These are phyloP conservation scores for Catagonus wagneri DNA, from an alignment of 2,113 vertebrate species.

Conservation along the genomic window DNA sequence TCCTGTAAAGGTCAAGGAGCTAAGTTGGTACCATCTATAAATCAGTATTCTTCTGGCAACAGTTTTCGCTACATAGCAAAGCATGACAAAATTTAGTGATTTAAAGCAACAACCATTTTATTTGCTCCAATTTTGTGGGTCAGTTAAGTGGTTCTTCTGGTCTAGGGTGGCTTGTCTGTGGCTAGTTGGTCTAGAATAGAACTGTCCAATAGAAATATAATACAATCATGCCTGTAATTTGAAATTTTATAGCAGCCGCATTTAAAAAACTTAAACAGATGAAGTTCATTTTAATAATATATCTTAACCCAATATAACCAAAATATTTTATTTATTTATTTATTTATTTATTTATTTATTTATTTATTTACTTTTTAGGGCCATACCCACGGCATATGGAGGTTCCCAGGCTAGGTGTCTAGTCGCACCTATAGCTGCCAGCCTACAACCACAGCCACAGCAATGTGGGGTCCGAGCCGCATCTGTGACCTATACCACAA, in stretches of 20 bases:
- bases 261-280: neutral
- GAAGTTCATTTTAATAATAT: conserved; percentile 33
- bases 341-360: too few species aligned
- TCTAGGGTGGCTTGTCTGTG: conserved; percentile 22
- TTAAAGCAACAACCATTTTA: conserved; percentile 18
- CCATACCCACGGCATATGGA: too few species aligned
- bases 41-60: neutral
- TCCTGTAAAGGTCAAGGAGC: conserved; percentile 1
- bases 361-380: too few species aligned
- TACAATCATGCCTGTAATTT: neutral
- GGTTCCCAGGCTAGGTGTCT: too few species aligned
- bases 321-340: conserved; percentile 29
- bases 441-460: too few species aligned
- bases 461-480: too few species aligned
- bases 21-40: neutral
- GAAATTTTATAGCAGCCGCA: conserved; percentile 32
- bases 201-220: conserved; percentile 7
- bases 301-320: conserved; percentile 2
- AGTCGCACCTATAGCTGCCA: too few species aligned
- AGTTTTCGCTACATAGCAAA: neutral
- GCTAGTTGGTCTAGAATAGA: neutral
- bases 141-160: neutral
- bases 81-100: neutral
- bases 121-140: neutral
- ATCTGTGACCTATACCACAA: too few species aligned